These are phyloP conservation scores for Tympanuchus pallidicinctus DNA, from an alignment of 2,113 vertebrate genomes.

Conservation along the genomic window DNA sequence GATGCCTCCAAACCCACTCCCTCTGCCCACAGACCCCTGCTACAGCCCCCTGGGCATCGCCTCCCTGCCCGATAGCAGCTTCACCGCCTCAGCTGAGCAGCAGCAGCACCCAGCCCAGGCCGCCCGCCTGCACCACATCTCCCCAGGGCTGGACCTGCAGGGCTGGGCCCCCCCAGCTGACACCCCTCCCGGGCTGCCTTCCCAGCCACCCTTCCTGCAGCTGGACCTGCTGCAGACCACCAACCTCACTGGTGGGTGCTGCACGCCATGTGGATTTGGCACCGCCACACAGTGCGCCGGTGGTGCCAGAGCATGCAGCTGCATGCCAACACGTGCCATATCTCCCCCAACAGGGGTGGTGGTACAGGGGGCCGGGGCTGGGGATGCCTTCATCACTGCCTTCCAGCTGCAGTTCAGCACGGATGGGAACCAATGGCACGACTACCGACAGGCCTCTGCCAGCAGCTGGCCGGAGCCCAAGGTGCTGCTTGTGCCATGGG, in stretches of 20 bases:
- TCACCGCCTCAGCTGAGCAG: constrained; percentile 75
- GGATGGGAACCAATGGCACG: constrained; percentile 80
- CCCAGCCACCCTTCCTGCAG: constrained; percentile 73
- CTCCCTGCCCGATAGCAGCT: constrained; percentile 75
- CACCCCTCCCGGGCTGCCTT: constrained; percentile 63
- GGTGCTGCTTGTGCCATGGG: constrained; percentile 60
- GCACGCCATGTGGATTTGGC: no score
- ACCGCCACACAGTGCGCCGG: neutral
- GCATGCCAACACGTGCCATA: no score
- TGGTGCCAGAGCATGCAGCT: no score
- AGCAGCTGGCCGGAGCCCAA: constrained; percentile 66
- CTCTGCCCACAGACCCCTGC: constrained; percentile 78
- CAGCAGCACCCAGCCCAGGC: constrained; percentile 69
- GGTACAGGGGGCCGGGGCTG: constrained; percentile 78
- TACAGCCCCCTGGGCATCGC: constrained; percentile 82
- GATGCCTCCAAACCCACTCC: neutral
- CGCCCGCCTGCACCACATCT: constrained; percentile 61
- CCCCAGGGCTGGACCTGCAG: constrained; percentile 57
- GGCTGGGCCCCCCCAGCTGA: constrained; percentile 81
- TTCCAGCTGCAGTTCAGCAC: constrained; percentile 87
- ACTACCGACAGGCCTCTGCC: constrained; percentile 75
- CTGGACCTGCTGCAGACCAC: constrained; percentile 77
- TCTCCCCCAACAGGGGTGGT: constrained; percentile 77
- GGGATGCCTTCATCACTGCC: constrained; percentile 76
- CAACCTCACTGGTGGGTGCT: constrained; percentile 85